Evolutionary conservation across 2,113 vertebrate species (phyloP).

Genomic region (Tautogolabrus adspersus): DNA sequence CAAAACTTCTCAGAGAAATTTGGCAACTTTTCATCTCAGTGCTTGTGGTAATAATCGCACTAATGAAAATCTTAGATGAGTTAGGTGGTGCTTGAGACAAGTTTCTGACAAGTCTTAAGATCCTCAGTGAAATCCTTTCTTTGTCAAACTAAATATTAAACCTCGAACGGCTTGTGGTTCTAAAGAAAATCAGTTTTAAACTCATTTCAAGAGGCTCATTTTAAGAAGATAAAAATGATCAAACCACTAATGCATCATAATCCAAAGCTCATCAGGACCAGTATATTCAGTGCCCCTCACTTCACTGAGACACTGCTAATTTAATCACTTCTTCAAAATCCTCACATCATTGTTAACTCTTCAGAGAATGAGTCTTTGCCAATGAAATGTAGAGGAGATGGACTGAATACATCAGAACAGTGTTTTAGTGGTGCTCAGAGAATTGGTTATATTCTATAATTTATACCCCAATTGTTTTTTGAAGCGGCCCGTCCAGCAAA

Average conservation of each 20-base stretch:
- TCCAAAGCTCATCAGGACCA: neutral
- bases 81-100: neutral
- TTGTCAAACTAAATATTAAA: slow-evolving; percentile 1
- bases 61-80: neutral
- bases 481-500: too few species aligned
- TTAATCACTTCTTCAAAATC: neutral
- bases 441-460: too few species aligned
- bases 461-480: too few species aligned
- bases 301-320: neutral
- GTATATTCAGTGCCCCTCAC: neutral
- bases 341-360: neutral
- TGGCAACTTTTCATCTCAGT: neutral
- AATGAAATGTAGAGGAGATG: too few species aligned
- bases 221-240: neutral
- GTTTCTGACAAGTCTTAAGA: neutral
- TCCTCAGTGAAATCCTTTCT: neutral
- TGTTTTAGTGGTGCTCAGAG: too few species aligned
- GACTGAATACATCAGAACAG: too few species aligned
- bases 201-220: neutral
- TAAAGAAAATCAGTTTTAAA: neutral
- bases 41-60: neutral
- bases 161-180: too few species aligned
- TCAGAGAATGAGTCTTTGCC: neutral
- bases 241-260: neutral
- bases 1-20: neutral